A percentile compares a stretch with the other conserved stretches of the same genome.
Conservation (phyloP, 1,140 invertebrate species). For the Vanessa tameamea region DNA sequence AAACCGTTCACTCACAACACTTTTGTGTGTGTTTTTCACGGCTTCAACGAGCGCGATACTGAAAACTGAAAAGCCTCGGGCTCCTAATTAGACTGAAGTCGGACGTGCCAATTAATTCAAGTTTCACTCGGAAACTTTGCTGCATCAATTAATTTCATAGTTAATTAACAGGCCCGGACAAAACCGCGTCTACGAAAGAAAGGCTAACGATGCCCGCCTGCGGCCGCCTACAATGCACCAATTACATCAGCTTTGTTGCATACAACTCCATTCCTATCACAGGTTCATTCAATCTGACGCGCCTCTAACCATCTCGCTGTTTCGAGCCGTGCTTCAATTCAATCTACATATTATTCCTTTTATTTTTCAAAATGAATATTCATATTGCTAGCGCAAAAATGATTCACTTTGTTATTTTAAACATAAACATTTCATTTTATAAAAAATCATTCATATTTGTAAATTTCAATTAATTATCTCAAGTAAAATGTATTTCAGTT, state of each 20-base stretch:
- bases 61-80: conserved; percentile 74
- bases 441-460: conserved; percentile 11
- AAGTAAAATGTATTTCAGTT: neutral
- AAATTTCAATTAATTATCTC: neutral
- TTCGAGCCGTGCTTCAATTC: conserved; percentile 27
- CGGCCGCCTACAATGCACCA: conserved; percentile 71
- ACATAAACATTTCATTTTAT: conserved; percentile 21
- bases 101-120: conserved; percentile 80
- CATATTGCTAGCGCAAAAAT: conserved; percentile 31
- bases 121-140: conserved; percentile 79
- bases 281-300: conserved; percentile 53
- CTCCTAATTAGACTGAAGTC: conserved; percentile 80
- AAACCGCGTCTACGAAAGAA: conserved; percentile 75
- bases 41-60: conserved; percentile 71
- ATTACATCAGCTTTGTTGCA: conserved; percentile 71
- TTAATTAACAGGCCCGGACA: conserved; percentile 78
- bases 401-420: conserved; percentile 34
- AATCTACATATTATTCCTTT: conserved; percentile 35
- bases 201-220: conserved; percentile 74
- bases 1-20: conserved; percentile 72
- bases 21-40: conserved; percentile 79
- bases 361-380: conserved; percentile 38
- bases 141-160: conserved; percentile 81
- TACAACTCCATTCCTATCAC: conserved; percentile 55
- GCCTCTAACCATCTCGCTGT: conserved; percentile 48